These are phyloP conservation scores for Drosophila pruinosa DNA, from an alignment of 1,140 invertebrate species.

Conservation along the genomic window DNA sequence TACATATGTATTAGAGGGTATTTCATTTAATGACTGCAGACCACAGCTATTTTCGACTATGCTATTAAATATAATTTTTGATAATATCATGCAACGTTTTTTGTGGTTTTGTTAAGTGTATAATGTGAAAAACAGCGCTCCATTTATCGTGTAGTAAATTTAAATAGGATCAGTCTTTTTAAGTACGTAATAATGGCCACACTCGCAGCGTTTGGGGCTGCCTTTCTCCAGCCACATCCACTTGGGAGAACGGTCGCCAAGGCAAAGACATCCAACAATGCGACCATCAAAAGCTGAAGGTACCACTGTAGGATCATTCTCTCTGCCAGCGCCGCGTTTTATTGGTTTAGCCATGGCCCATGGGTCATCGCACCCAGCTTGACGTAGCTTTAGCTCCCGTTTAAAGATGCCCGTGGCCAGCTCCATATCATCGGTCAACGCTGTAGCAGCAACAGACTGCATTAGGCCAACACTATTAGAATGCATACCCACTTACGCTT, in stretches of 20 bases:
- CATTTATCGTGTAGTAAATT: slow-evolving; percentile 36
- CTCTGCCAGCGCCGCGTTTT: slow-evolving; percentile 90
- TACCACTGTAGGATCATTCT: slow-evolving; percentile 92
- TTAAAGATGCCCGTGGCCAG: slow-evolving; percentile 96
- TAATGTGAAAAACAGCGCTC: slow-evolving; percentile 29
- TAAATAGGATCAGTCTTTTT: slow-evolving; percentile 87
- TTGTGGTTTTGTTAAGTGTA: background rate
- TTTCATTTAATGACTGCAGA: background rate
- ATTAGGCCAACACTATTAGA: slow-evolving; percentile 7
- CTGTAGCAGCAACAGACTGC: slow-evolving; percentile 21
- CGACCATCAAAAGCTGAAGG: slow-evolving; percentile 93
- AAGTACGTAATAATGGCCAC: slow-evolving; percentile 97
- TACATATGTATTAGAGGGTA: background rate
- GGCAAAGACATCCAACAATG: slow-evolving; percentile 97
- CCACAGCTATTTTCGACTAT: background rate
- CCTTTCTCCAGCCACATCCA: slow-evolving; percentile 97
- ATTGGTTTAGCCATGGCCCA: slow-evolving; percentile 89
- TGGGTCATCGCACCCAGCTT: slow-evolving; percentile 94
- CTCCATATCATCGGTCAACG: slow-evolving; percentile 91
- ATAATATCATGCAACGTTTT: slow-evolving; percentile 72
- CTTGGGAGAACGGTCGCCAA: slow-evolving; percentile 91
- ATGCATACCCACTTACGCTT: slow-evolving; percentile 40
- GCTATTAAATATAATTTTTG: slow-evolving; percentile 14
- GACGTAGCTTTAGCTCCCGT: slow-evolving; percentile 91
- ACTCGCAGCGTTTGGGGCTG: slow-evolving; percentile 94